Conservation (phyloP, 2,797 vertebrate genomes). For the Benthosema pterotum region DNA sequence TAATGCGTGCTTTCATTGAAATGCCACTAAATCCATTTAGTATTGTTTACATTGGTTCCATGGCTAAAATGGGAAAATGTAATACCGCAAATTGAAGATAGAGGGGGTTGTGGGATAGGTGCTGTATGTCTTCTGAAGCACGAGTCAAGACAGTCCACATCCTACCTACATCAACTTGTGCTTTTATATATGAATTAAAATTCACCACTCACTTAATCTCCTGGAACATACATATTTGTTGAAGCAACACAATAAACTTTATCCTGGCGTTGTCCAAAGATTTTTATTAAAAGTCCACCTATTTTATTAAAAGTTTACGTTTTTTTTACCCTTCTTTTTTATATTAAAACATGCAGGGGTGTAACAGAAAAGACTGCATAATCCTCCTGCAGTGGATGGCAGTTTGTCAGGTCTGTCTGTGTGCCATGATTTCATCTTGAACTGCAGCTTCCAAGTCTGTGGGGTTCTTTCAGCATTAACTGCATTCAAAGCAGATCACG, state of each 20-base stretch:
- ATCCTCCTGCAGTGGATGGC: conserved; percentile 71
- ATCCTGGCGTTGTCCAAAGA: conserved; percentile 22
- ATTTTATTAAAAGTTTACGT: conserved; percentile 61
- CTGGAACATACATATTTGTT: conserved; percentile 32
- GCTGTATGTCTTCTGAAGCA: neutral
- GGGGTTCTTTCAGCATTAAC: conserved; percentile 78
- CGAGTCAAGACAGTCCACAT: neutral
- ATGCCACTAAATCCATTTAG: conserved; percentile 8
- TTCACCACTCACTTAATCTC: conserved; percentile 36
- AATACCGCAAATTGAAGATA: conserved; percentile 12
- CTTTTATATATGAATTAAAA: conserved; percentile 26
- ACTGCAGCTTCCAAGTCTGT: conserved; percentile 70
- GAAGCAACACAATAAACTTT: conserved; percentile 37
- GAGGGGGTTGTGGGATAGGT: conserved; percentile 29
- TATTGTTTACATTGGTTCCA: conserved; percentile 14
- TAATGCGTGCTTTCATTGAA: conserved; percentile 10
- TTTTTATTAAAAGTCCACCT: conserved; percentile 55
- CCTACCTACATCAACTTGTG: conserved; percentile 16
- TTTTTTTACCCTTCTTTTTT: too few relatives aligned
- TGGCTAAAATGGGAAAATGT: neutral
- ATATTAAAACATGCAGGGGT: too few relatives aligned
- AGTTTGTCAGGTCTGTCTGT: conserved; percentile 77
- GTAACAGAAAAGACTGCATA: conserved; percentile 66
- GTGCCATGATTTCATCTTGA: conserved; percentile 73
- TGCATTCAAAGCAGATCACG: conserved; percentile 82